phyloP scores from a whole-genome alignment of 2,113 vertebrate genomes.

The Antechinus stuartii region DNA sequence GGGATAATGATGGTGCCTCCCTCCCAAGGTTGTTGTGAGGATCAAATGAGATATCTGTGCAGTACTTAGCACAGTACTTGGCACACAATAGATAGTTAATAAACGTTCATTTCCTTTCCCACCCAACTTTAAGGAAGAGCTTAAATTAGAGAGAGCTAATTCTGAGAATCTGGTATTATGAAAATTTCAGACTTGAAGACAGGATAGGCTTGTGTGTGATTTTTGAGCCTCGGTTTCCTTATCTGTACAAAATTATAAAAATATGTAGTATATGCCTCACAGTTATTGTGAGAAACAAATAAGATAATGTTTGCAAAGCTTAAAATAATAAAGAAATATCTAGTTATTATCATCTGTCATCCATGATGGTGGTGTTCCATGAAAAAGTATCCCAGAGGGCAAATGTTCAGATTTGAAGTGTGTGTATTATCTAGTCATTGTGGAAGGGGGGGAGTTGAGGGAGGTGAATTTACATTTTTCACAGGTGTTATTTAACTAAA shows the following conservation, averaged over 20 bases:
- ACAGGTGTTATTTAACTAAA: too few species aligned
- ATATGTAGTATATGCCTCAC: neutral
- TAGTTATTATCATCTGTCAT: slow-evolving; percentile 14
- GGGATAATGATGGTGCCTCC: neutral
- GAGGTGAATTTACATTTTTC: neutral
- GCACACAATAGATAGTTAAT: neutral
- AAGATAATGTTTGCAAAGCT: neutral
- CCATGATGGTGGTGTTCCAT: neutral
- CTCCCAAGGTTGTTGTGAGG: neutral
- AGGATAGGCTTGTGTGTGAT: neutral
- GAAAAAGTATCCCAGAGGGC: slow-evolving; percentile 24
- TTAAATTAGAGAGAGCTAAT: neutral
- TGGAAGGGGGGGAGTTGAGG: neutral
- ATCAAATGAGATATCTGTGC: neutral
- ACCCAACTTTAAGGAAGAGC: neutral
- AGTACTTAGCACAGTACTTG: neutral
- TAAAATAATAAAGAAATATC: neutral
- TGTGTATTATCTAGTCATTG: neutral
- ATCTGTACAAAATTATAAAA: neutral
- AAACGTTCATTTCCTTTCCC: neutral
- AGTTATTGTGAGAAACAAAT: neutral
- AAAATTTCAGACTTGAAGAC: neutral
- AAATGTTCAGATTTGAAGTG: slow-evolving; percentile 52
- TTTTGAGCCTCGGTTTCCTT: neutral
- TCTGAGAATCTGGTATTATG: neutral